Conservation (phyloP, 2,113 vertebrate species). For the Calyptomena viridis region DNA sequence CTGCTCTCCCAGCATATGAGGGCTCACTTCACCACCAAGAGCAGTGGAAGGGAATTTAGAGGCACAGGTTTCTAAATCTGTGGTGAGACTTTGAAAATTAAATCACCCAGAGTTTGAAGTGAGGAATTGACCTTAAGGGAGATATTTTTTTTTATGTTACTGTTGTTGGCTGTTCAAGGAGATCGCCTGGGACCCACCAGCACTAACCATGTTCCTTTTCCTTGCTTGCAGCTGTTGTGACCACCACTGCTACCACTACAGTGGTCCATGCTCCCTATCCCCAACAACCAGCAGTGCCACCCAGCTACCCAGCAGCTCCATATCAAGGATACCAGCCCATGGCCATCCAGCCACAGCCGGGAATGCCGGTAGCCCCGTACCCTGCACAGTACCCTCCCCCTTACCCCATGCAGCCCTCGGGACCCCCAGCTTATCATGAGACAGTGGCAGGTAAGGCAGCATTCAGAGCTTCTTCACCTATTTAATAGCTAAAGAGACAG, state of each 20-base stretch:
- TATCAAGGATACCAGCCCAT: slow-evolving; percentile 85
- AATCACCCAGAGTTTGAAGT: not conserved
- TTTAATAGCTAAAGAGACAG: not conserved
- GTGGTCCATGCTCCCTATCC: slow-evolving; percentile 81
- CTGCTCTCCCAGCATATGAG: not conserved
- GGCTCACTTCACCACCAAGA: not conserved
- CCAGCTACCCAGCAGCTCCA: slow-evolving; percentile 69
- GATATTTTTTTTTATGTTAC: not conserved
- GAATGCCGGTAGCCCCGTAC: slow-evolving; percentile 64
- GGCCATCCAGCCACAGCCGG: slow-evolving; percentile 75
- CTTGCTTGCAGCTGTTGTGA: slow-evolving; percentile 77
- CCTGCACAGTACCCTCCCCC: slow-evolving; percentile 75
- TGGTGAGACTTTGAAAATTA: not conserved
- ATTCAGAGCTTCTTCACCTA: not conserved
- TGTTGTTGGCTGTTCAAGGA: not conserved
- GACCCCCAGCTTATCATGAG: slow-evolving; percentile 88
- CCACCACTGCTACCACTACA: slow-evolving; percentile 80
- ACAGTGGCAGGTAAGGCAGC: slow-evolving; percentile 74
- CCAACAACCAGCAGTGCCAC: slow-evolving; percentile 70
- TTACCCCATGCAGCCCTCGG: slow-evolving; percentile 63
- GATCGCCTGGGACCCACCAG: not conserved
- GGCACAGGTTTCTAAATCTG: not conserved
- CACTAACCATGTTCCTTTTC: not conserved
- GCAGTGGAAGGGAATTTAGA: not conserved
- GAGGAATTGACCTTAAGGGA: not conserved